A percentile compares a stretch with the other conserved stretches of the same genome.
Conservation (phyloP, 2,888 invertebrate genomes). For the Drosophila yooni region DNA sequence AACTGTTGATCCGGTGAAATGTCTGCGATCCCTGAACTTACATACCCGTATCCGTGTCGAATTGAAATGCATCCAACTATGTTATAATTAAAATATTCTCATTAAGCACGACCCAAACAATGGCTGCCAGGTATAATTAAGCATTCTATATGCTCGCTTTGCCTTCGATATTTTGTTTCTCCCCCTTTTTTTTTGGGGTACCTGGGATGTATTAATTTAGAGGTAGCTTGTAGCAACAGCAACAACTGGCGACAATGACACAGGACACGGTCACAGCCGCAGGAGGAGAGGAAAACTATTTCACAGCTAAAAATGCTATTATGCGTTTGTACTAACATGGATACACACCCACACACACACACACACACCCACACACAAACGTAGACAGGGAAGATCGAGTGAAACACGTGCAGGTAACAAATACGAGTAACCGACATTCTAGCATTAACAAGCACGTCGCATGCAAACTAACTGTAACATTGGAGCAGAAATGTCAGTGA, state of each 20-base stretch:
- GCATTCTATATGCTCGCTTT: conserved; percentile 29
- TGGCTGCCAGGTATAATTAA: conserved; percentile 53
- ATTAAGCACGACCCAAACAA: conserved; percentile 65
- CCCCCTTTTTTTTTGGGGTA: conserved; percentile 16
- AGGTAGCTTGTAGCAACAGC: conserved; percentile 48
- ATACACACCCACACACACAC: conserved; percentile 32
- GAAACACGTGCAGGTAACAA: conserved; percentile 26
- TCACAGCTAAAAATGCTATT: conserved; percentile 76
- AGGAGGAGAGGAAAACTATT: conserved; percentile 55
- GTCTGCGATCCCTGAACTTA: conserved; percentile 9
- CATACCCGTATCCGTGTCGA: neutral
- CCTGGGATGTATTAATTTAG: conserved; percentile 78
- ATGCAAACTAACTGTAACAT: conserved; percentile 77
- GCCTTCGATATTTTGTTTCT: conserved; percentile 7
- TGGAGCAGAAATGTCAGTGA: conserved; percentile 80
- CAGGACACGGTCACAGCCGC: conserved; percentile 24
- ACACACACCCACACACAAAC: conserved; percentile 9
- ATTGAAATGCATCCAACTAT: conserved; percentile 21
- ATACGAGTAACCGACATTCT: conserved; percentile 30
- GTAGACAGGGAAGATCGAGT: conserved; percentile 19
- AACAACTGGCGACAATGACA: conserved; percentile 34
- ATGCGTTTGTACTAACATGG: conserved; percentile 81
- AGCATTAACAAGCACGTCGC: conserved; percentile 79
- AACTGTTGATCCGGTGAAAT: conserved; percentile 26
- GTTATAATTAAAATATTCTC: conserved; percentile 71